Conservation (phyloP, 2,797 vertebrate species). For the Pseudochirops cupreus region DNA sequence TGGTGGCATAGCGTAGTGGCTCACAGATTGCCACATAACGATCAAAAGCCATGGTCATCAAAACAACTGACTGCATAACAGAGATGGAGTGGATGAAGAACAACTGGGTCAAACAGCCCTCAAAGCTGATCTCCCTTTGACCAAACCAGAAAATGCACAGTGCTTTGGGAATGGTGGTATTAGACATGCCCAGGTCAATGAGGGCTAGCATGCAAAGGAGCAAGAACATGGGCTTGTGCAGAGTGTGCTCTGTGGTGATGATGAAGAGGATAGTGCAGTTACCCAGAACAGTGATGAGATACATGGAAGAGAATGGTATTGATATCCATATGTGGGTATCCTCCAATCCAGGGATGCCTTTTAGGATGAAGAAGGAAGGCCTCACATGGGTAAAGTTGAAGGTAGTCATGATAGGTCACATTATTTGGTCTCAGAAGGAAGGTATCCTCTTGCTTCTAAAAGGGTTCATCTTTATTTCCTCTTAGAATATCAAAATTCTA, state of each 20-base stretch:
- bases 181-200: conserved; percentile 76
- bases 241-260: conserved; percentile 76
- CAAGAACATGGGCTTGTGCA: conserved; percentile 80
- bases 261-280: conserved; percentile 85
- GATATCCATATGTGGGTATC: conserved; percentile 76
- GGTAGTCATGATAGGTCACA: conserved; percentile 46
- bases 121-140: conserved; percentile 66
- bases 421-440: too few species aligned
- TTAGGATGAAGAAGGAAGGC: conserved; percentile 75
- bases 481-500: too few species aligned
- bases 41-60: conserved; percentile 80
- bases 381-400: conserved; percentile 64
- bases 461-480: too few species aligned
- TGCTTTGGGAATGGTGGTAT: conserved; percentile 75
- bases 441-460: too few species aligned
- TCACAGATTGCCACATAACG: conserved; percentile 79
- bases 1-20: conserved; percentile 73
- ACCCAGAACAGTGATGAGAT: conserved; percentile 83
- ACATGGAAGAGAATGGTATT: conserved; percentile 80
- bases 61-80: conserved; percentile 73
- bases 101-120: conserved; percentile 73
- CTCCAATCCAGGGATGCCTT: conserved; percentile 78
- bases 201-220: conserved; percentile 75
- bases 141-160: conserved; percentile 78
- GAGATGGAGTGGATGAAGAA: conserved; percentile 79